Evolutionary conservation across 1,140 invertebrate genomes (phyloP), one percentile per base, ranked within the genome.

Genomic region (Chrysoperla carnea): DNA sequence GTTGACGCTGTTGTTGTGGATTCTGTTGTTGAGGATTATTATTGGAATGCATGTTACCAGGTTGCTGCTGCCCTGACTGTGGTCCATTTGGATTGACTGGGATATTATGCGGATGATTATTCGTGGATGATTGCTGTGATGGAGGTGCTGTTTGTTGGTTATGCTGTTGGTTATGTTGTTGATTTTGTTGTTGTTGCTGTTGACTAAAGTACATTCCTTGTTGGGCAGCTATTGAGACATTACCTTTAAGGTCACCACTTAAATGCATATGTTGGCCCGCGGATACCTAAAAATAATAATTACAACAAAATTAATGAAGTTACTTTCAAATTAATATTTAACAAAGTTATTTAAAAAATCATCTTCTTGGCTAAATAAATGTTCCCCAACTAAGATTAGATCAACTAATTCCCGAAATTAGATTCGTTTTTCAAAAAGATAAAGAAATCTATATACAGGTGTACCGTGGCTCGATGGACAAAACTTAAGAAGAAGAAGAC

Each of bases 251-350:
- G 36, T 80, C 76, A 35, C 76, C 72, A 48, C 68, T 76, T 29
- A 84, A 62, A 53, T 83, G 80, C 64, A 84, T 72, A 51, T 84
- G 81, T 56, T 85, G 81, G 3, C 80, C 81, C 49, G 81, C 79
- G 0, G 80, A 83, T 43, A 85, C 81, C 81, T 84, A 56, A 4
- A 52, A 58, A 40, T 11, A 33, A 33, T 23, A 23, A 23, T n/a
- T n/a, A n/a, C n/a, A 23, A 23, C 2, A 23, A 23, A 23, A 23
- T 23, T 23, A n/a, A n/a, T n/a, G n/a, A n/a, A n/a, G n/a, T n/a
- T n/a, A n/a, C n/a, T n/a, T n/a, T n/a, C n/a, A n/a, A n/a, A n/a
- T n/a, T n/a, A n/a, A n/a, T n/a, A n/a, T n/a, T n/a, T n/a, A n/a
- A n/a, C n/a, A n/a, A n/a, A n/a, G n/a, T n/a, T n/a, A n/a, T n/a